Base-by-base conservation (phyloP, 2,888 invertebrate genomes). In the Nymphalis urticae region DNA sequence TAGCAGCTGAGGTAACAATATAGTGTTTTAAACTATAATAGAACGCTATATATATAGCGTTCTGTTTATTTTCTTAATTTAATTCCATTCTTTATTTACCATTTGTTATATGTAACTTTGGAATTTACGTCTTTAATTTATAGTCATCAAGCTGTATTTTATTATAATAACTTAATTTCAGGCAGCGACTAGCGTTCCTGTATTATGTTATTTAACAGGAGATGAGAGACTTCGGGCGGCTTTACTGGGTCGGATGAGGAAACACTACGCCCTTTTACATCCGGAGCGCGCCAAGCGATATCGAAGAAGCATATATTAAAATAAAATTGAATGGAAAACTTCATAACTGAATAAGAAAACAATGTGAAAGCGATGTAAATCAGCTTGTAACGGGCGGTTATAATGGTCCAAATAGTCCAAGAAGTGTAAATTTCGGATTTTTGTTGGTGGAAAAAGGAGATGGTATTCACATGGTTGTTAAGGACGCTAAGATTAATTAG, bases 151-250 rank as follows among this genome's bases (percentile, higher is more conserved):
- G 32, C 7, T 32, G 17, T 8, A 56, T 17, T 2, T 56, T 56
- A 24, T 10, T 21, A 13, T 7, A 48, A 10, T 9, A 62, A 48
- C 17, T 48, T 60, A 19, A 24, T 84, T 84, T 56, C 78, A 94
- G 93, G 93, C 92, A 62, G 91, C 93, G 27, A 90, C 93, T 13
- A 86, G 92, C 73, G 79, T 93, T 64, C 93, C 93, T 51, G 90
- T 93, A 59, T 77, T 93, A 19, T 90, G 90, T 75, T 94, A 89
- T 77, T 79, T 93, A 66, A 84, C 86, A 6, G 85, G 84, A 21
- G 93, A 93, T 66, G 89, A 92, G 68, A 82, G 93, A 53, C 80
- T 93, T 3, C 85, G 93, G 17, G 92, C 93, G 47, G 93, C 93
- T 17, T 79, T 93, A 47, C 79, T 93, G 42, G 93, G 93, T n/a